phyloP scores from a whole-genome alignment of 2,113 vertebrate genomes.

The Oplegnathus fasciatus region DNA sequence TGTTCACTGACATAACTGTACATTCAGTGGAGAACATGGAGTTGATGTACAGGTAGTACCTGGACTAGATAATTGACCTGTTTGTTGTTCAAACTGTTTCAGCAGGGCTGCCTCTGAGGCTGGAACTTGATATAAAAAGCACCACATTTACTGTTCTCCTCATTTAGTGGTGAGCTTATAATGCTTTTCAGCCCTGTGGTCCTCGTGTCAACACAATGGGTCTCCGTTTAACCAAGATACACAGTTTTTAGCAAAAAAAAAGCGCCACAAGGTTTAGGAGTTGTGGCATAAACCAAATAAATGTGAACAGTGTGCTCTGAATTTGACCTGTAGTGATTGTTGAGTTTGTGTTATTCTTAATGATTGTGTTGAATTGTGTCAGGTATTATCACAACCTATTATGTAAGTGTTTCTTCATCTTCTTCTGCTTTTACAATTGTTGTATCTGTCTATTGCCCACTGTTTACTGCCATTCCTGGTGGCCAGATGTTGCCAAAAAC shows the following conservation, averaged over 20 bases:
- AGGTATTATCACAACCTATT: neutral
- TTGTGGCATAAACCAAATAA: conserved; percentile 6
- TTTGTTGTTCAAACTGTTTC: conserved; percentile 67
- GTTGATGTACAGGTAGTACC: conserved; percentile 46
- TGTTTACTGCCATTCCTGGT: conserved; percentile 7
- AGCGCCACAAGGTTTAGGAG: neutral
- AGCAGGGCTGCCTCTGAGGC: conserved; percentile 52
- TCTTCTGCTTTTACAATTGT: conserved; percentile 24
- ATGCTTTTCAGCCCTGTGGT: conserved; percentile 49
- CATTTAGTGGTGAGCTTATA: conserved; percentile 54
- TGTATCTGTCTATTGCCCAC: neutral
- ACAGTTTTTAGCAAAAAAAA: conserved; percentile 25
- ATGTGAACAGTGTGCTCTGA: conserved; percentile 23
- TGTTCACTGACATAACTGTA: neutral
- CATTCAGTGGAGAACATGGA: conserved; percentile 25
- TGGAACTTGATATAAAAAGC: conserved; percentile 57
- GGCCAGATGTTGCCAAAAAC: conserved; percentile 30
- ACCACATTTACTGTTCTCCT: conserved; percentile 69
- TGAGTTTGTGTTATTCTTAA: conserved; percentile 1
- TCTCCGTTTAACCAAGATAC: conserved; percentile 34
- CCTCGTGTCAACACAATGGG: conserved; percentile 43
- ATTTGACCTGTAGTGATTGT: neutral
- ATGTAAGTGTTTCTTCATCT: neutral
- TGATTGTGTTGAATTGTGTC: conserved; percentile 9
- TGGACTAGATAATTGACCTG: conserved; percentile 67